Base-by-base conservation (phyloP, 1,140 invertebrate genomes). In the Acromyrmex echinatior region DNA sequence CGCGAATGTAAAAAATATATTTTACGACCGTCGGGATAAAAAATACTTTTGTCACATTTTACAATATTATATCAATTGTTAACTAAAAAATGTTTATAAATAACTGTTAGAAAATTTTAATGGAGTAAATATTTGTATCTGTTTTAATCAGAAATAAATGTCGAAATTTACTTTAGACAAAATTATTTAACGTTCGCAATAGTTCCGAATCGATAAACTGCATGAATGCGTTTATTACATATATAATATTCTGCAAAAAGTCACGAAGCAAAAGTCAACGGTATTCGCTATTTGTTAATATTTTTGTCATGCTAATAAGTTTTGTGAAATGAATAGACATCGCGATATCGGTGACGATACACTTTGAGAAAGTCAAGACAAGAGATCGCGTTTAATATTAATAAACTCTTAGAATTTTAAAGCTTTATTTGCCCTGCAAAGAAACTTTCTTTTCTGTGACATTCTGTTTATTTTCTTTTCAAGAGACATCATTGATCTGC, bases 311-410 rank as follows among this genome's bases (percentile, higher is more conserved):
- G n/a, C 60, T 45, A 45, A 45, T 45, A 35, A 82, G 10, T 82
- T 45, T 81, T 9, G 16, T 31, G 49, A 82, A 21, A 74, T 82
- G 31, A 62, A 49, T 82, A 60, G 53, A 74, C 28, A 18, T 9
- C 58, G 68, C 21, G 70, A 76, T 84, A 76, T 84, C 56, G 56
- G 12, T 49, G 14, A 31, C 51, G 39, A 45, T 45, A 18, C 45
- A 76, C 28, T 84, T 45, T 18, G 21, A 63, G 25, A 74, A 62
- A 70, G 28, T n/a, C 7, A 53, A 25, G 56, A 51, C 14, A 62
- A 51, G 39, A 84, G 73, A 82, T 74, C 39, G 14, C 70, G 51
- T 84, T 84, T 62, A 62, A 84, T 84, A 84, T 84, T 84, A 84
- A 84, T 84, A 70, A 51, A 76, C 28, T 74, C 63, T 35, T 58